Conservation (phyloP, 2,797 vertebrate genomes). For the Hoplostethus mediterraneus region DNA sequence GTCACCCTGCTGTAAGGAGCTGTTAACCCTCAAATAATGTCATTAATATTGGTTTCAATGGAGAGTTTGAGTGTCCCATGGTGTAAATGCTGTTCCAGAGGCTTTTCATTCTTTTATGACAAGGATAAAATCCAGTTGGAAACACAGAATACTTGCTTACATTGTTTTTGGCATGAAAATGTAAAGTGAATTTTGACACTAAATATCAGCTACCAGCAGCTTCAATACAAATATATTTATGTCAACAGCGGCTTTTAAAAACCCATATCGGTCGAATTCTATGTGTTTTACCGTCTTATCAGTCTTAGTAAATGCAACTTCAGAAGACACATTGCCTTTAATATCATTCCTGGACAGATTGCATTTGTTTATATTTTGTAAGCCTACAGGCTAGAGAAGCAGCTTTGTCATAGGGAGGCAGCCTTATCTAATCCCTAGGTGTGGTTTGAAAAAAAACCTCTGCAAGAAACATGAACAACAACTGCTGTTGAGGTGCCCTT, state of each 20-base stretch:
- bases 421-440: conserved; percentile 22
- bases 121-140: neutral
- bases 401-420: conserved; percentile 28
- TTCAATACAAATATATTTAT: neutral
- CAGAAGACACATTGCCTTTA: neutral
- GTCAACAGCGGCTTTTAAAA: conserved; percentile 1
- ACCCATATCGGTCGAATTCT: too few relatives aligned
- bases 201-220: neutral
- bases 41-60: neutral
- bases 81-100: neutral
- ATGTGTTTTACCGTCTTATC: conserved; percentile 3
- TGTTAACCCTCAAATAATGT: neutral
- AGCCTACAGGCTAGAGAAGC: neutral
- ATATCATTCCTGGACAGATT: conserved; percentile 10
- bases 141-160: neutral
- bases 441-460: conserved; percentile 13
- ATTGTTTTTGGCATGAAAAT: conserved; percentile 14
- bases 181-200: conserved; percentile 1
- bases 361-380: neutral
- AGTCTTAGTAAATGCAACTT: conserved; percentile 8
- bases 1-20: neutral
- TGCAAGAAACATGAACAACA: conserved; percentile 28
- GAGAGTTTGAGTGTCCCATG: neutral
- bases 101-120: neutral
- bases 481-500: neutral